These are phyloP conservation scores for Alligator mississippiensis DNA, from an alignment of 2,113 vertebrate species.

Conservation along the genomic window DNA sequence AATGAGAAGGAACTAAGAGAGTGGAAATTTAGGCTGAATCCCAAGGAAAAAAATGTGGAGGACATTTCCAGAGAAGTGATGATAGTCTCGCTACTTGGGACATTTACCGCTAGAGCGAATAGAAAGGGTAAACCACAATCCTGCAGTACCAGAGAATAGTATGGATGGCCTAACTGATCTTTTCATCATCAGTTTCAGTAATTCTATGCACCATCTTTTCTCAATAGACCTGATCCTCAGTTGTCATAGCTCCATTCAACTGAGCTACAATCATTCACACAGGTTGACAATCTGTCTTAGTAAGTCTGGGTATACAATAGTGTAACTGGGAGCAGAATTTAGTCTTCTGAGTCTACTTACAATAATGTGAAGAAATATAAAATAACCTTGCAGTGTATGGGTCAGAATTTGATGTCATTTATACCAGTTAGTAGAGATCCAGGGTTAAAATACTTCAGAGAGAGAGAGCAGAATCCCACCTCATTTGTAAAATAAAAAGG, in stretches of 20 bases:
- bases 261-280: not conserved
- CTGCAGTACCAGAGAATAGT: not conserved
- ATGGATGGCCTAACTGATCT: not conserved
- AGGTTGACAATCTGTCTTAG: not conserved
- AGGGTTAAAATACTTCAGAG: not conserved
- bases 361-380: not conserved
- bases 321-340: no score
- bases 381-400: not conserved
- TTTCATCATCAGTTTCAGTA: not conserved
- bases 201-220: not conserved
- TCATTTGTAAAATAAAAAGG: not conserved
- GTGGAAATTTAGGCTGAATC: not conserved
- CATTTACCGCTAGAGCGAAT: not conserved
- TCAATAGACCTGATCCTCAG: not conserved
- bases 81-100: not conserved
- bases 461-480: not conserved
- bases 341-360: not conserved
- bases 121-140: not conserved
- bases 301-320: not conserved
- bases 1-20: not conserved
- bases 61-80: not conserved
- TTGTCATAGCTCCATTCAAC: not conserved
- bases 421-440: not conserved
- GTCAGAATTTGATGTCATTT: not conserved
- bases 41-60: not conserved